Conservation (phyloP, 2,888 invertebrate genomes). For the Mesochorus sp. region DNA sequence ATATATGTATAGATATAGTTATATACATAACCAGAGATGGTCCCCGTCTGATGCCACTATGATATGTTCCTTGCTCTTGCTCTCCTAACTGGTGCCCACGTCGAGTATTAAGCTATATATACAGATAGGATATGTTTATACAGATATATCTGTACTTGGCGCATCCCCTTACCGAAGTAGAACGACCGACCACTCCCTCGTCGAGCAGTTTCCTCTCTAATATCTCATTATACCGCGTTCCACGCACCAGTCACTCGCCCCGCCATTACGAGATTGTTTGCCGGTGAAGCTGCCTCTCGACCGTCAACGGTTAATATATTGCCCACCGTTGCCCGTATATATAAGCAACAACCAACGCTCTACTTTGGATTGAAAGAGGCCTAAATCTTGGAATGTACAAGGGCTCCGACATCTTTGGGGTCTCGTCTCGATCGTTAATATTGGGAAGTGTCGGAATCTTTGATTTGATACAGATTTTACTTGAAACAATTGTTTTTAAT, state of each 20-base stretch:
- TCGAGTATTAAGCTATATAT: slow-evolving; percentile 70
- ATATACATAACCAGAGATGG: slow-evolving; percentile 67
- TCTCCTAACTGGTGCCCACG: slow-evolving; percentile 69
- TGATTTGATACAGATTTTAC: no score
- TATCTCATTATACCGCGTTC: slow-evolving; percentile 79
- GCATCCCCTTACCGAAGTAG: slow-evolving; percentile 68
- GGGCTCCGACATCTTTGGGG: neutral
- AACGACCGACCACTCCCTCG: slow-evolving; percentile 78
- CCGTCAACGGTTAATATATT: slow-evolving; percentile 76
- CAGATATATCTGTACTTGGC: slow-evolving; percentile 20
- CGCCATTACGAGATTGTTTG: slow-evolving; percentile 82
- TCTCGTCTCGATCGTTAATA: neutral
- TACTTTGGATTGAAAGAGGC: slow-evolving; percentile 23
- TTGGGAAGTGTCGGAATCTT: neutral
- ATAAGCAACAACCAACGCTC: slow-evolving; percentile 20
- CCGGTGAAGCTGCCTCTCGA: slow-evolving; percentile 68
- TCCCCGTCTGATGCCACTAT: slow-evolving; percentile 61
- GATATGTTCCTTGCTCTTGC: slow-evolving; percentile 54
- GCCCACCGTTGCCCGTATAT: slow-evolving; percentile 45
- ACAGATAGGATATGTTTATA: neutral
- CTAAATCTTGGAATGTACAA: neutral
- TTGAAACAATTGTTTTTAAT: no score
- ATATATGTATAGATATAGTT: no score
- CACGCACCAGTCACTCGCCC: slow-evolving; percentile 78
- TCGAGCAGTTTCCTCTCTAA: slow-evolving; percentile 75